Evolutionary conservation across 1,140 invertebrate species (phyloP).

Genomic region (silkworm (Bombyx mori)): ASM3026992v2 NC_085119.1:9651001-9651500

Average conservation of each 20-base stretch:
- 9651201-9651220: too few relatives aligned
- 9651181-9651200: not conserved
- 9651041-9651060: slow-evolving; percentile 56
- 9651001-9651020: slow-evolving; percentile 63
- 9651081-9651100: slow-evolving; percentile 57
- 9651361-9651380: slow-evolving; percentile 48
- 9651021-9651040: slow-evolving; percentile 66
- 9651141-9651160: slow-evolving; percentile 11
- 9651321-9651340: too few relatives aligned
- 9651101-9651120: slow-evolving; percentile 63
- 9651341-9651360: too few relatives aligned
- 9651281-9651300: too few relatives aligned
- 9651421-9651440: slow-evolving; percentile 47
- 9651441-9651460: slow-evolving; percentile 66
- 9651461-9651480: slow-evolving; percentile 46
- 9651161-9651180: slow-evolving; percentile 21
- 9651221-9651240: too few relatives aligned
- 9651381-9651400: slow-evolving; percentile 35
- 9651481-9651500: slow-evolving; percentile 66
- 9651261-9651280: too few relatives aligned
- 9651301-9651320: too few relatives aligned
- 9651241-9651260: too few relatives aligned
- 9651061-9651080: slow-evolving; percentile 45
- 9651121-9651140: slow-evolving; percentile 39
- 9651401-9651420: slow-evolving; percentile 47